Conservation (phyloP, 2,113 vertebrate genomes). For the Callocephalon fimbriatum region DNA sequence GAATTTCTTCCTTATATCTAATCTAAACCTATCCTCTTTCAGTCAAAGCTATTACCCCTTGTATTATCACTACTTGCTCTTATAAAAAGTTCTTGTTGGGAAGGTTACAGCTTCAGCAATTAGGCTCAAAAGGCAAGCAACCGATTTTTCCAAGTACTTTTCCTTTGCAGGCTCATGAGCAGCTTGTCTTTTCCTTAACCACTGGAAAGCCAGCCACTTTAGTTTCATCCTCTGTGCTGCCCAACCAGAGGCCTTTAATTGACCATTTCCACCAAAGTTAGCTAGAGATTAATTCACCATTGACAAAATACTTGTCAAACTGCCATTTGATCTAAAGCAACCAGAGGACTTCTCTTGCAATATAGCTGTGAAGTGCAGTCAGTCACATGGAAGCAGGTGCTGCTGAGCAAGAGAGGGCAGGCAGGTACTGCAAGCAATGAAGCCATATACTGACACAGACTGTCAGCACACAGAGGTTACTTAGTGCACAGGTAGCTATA, state of each 20-base stretch:
- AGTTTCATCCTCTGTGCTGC: not conserved
- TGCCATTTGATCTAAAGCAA: not conserved
- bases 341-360: not conserved
- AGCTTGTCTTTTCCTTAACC: not conserved
- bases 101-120: not conserved
- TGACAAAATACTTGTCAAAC: not conserved
- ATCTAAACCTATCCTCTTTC: not conserved
- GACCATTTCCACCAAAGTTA: not conserved
- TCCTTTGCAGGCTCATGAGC: not conserved
- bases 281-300: not conserved
- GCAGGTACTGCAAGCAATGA: not conserved
- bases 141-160: not conserved
- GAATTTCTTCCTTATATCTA: not conserved
- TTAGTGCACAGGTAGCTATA: not conserved
- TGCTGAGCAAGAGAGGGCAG: not conserved
- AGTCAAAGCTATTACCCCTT: not conserved
- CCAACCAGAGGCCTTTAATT: not conserved
- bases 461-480: not conserved
- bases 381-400: not conserved
- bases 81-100: not conserved
- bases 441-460: not conserved
- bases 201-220: not conserved
- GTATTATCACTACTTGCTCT: not conserved
- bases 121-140: not conserved
- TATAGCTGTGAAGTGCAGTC: not conserved